Base-by-base conservation (phyloP, 2,888 invertebrate genomes). In the Pomacea canaliculata region DNA sequence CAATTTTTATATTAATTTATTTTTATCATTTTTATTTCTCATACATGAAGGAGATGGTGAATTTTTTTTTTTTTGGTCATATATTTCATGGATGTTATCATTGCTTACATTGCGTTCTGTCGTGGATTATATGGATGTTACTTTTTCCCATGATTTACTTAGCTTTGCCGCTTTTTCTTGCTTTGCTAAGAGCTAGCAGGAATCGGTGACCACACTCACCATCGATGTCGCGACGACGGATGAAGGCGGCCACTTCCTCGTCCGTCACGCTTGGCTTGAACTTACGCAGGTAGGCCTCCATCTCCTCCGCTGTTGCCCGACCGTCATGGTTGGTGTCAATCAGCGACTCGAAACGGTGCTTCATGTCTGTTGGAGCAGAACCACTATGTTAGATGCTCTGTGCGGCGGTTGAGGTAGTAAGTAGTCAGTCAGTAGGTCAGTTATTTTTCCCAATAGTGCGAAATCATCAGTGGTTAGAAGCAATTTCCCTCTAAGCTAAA, bases 271-370 rank as follows among this genome's bases (percentile, higher is more conserved):
- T 67, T 0, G 86, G 85, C 66, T 85, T 85, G 82, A 86, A 87
- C 71, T 83, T 83, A 62, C 78, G 75, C 71, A 88, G 78, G 75
- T 84, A 85, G 12, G 78, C 68, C 62, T 80, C 76, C 23, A 87
- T 82, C 78, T 88, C 88, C 0, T 82, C 79, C 56, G 81, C 81
- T 7, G 84, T 83, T 3, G 88, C 85, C 73, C 78, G 80, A n/a
- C 86, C 86, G 75, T 88, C 85, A 13, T 84, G 73, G 79, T 85
- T 83, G 18, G 76, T 76, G 71, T 88, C 88, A 10, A 88, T 81
- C 69, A 82, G 84, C 10, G 78, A 80, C 3, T 78, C 76, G 77
- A 87, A 87, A 62, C 85, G 83, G 4, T 82, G 81, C 71, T 87
- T 85, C 67, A 86, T 78, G 4, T 81, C 86, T 87, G 78, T 19